A percentile compares a stretch with the other conserved stretches of the same genome.
phyloP scores from a whole-genome alignment of 2,113 vertebrate species.

The Geothlypis trichas region DNA sequence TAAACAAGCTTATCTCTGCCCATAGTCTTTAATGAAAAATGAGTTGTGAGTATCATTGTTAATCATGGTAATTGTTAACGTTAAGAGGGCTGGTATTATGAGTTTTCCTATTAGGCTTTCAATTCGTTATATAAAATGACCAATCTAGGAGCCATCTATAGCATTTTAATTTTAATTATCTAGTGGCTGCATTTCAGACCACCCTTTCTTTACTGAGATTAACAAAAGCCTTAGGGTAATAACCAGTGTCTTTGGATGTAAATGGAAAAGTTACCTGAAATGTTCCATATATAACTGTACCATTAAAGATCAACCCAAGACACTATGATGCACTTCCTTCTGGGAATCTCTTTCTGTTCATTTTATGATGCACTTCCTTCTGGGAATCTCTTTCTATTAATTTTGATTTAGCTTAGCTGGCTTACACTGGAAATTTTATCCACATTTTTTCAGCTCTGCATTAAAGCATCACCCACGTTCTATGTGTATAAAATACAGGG shows the following conservation, averaged over 20 bases:
- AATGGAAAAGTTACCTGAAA: neutral
- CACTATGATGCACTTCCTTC: neutral
- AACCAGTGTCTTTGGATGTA: slow-evolving; percentile 3
- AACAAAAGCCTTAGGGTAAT: slow-evolving; percentile 36
- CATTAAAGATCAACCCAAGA: neutral
- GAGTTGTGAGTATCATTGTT: slow-evolving; percentile 89
- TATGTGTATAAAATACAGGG: neutral
- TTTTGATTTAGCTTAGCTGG: neutral
- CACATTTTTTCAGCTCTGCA: neutral
- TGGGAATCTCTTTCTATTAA: neutral
- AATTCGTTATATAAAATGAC: slow-evolving; percentile 84
- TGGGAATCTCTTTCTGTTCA: neutral
- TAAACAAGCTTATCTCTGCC: slow-evolving; percentile 90
- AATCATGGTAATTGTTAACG: slow-evolving; percentile 91
- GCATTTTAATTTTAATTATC: slow-evolving; percentile 76
- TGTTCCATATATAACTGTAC: neutral
- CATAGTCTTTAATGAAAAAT: slow-evolving; percentile 89
- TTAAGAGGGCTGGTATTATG: slow-evolving; percentile 85
- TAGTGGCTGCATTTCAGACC: slow-evolving; percentile 30
- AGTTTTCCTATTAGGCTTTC: slow-evolving; percentile 85
- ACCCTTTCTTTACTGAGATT: slow-evolving; percentile 28
- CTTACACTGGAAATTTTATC: neutral
- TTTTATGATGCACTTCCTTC: neutral
- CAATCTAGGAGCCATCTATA: slow-evolving; percentile 74
- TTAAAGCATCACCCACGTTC: neutral